Base-by-base conservation (phyloP, 2,113 vertebrate genomes). In the Gila orcuttii region DNA sequence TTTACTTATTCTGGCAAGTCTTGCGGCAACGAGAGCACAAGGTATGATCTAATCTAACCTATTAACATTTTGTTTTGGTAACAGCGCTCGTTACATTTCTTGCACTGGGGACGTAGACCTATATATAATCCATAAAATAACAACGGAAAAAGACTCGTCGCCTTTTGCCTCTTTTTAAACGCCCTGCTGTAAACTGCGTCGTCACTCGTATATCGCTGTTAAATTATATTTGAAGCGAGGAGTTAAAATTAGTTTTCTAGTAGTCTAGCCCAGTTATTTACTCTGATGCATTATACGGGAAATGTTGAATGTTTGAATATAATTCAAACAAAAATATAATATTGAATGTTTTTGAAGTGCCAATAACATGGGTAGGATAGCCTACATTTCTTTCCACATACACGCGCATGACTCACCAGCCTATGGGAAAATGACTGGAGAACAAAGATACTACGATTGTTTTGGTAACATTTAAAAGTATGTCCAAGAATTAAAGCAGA, bases 11-110 rank as follows among this genome's bases (percentile, higher is more conserved):
- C 50, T 77, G 6, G 79, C 91, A 25, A 42, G 85, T n/a, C 87
- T 94, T 5, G n/a, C 89, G 39, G 89, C 84, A 23, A 79, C 91
- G 1, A 87, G 83, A 57, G 84, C 90, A 0, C 50, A 94, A 64
- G 91, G 93, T 93, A 89, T 73, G 89, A 3, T 10, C 42, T 17
- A 1, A 2, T 47, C 28, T 33, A 33, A 77, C 55, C 75, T 77
- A 25, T 77, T 31, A 15, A 59, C 23, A 5, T 17, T 68, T 60
- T 36, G 59, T 47, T 80, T 17, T 82, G 60, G 75, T 77, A 52
- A 55, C 75, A 75, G 39, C 71, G n/a, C 71, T 75, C n/a, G 47
- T 55, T 6, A 52, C 13, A 75, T 11, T 31, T 76, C n/a, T 15
- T 10, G 47, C 3, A 21, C 47, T 31, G 3, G 15, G 15, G 25